Evolutionary conservation across 2,113 vertebrate genomes (phyloP).

Genomic region (Neogale vison): DNA sequence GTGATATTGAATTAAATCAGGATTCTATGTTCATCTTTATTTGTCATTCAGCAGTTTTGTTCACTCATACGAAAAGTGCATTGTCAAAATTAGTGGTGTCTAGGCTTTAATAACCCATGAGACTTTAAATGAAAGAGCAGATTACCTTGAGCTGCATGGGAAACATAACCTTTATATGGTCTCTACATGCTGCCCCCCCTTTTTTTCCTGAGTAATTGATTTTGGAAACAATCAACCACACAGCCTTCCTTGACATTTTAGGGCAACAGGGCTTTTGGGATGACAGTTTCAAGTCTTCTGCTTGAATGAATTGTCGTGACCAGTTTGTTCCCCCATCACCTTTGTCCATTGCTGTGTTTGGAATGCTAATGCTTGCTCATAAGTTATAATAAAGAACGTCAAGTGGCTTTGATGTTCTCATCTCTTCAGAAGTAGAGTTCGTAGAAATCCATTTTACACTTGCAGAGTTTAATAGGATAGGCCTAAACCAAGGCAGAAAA

Average conservation of each 20-base stretch:
- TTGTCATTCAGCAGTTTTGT: neutral
- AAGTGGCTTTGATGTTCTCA: neutral
- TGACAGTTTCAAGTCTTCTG: neutral
- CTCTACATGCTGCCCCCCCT: neutral
- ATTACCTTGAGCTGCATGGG: neutral
- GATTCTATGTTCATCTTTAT: neutral
- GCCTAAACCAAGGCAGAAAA: neutral
- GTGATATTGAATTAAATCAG: constrained; percentile 22
- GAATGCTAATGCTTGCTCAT: constrained; percentile 1
- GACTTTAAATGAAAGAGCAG: neutral
- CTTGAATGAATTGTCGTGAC: neutral
- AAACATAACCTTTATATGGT: neutral
- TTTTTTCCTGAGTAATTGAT: constrained; percentile 25
- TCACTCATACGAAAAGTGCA: neutral
- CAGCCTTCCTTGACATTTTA: constrained; percentile 28
- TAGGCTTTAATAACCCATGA: neutral
- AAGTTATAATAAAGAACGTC: neutral
- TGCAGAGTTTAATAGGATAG: constrained; percentile 35
- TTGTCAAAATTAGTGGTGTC: constrained; percentile 14
- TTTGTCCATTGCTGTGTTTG: neutral
- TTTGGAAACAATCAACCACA: constrained; percentile 16
- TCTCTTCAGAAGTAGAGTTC: constrained; percentile 31
- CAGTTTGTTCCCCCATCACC: neutral
- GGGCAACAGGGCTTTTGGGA: neutral
- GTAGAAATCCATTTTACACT: neutral